Evolutionary conservation across 2,888 invertebrate species (phyloP).

Genomic region (Diploptera punctata): DNA sequence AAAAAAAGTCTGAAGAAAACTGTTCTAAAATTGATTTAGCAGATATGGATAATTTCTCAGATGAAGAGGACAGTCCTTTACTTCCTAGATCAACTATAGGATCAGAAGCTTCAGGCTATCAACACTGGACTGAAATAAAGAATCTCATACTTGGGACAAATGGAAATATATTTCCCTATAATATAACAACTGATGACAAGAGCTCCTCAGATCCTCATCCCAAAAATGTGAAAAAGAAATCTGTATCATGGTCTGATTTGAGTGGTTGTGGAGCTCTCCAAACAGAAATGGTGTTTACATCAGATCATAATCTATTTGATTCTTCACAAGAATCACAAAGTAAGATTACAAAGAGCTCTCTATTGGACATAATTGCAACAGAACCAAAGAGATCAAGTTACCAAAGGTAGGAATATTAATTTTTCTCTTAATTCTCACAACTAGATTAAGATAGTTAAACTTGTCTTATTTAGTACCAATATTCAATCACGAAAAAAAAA

Average conservation of each 20-base stretch:
- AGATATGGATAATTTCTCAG: conserved; percentile 3
- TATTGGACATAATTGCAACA: neutral
- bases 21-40: neutral
- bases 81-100: conserved; percentile 1
- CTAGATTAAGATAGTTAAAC: no score
- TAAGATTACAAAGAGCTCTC: neutral
- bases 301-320: neutral
- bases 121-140: conserved; percentile 19
- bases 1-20: neutral
- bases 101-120: neutral
- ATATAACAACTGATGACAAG: conserved; percentile 6
- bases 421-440: neutral
- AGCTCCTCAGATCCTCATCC: neutral
- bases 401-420: neutral
- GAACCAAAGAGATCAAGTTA: neutral
- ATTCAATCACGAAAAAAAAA: no score
- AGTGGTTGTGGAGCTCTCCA: conserved; percentile 34
- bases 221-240: conserved; percentile 27
- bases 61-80: conserved; percentile 6
- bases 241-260: conserved; percentile 38
- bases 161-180: conserved; percentile 17
- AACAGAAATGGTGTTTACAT: conserved; percentile 41
- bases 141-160: conserved; percentile 29
- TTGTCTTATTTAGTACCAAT: no score
- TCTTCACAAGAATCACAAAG: neutral